A percentile compares a stretch with the other conserved stretches of the same genome.
Conservation (phyloP, 2,113 vertebrate genomes). For the Amphiprion ocellaris region DNA sequence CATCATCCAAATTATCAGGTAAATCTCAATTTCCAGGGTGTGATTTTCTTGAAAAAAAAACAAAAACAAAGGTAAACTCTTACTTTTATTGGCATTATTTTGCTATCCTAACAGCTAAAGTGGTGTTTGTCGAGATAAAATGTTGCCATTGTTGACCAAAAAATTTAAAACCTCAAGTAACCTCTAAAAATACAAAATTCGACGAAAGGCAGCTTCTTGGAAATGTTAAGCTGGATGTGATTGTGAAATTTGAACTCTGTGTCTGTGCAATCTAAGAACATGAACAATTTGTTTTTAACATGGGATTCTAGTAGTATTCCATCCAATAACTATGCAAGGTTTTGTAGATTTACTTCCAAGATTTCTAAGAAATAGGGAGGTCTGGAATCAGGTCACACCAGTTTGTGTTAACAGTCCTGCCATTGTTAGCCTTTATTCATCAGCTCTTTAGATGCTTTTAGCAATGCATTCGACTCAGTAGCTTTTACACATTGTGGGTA, state of each 20-base stretch:
- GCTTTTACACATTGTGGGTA: neutral
- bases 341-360: slow-evolving; percentile 1
- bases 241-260: slow-evolving; percentile 8
- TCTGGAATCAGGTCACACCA: neutral
- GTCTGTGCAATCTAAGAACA: neutral
- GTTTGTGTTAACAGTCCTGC: neutral
- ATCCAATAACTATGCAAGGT: neutral
- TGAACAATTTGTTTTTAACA: slow-evolving; percentile 9
- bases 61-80: neutral
- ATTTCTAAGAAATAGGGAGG: slow-evolving; percentile 4
- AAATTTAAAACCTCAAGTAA: neutral
- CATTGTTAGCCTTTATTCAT: neutral
- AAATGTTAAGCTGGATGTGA: neutral
- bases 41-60: no score
- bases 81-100: neutral
- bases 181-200: no score
- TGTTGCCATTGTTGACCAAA: neutral
- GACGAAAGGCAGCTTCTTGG: neutral
- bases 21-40: slow-evolving; percentile 33
- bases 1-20: slow-evolving; percentile 90
- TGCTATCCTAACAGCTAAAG: neutral
- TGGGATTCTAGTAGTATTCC: slow-evolving; percentile 4
- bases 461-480: neutral
- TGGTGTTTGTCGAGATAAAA: neutral
- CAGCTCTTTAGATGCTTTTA: neutral